Base-by-base conservation (phyloP, 2,888 invertebrate genomes). In the Ceriagrion tenellum region DNA sequence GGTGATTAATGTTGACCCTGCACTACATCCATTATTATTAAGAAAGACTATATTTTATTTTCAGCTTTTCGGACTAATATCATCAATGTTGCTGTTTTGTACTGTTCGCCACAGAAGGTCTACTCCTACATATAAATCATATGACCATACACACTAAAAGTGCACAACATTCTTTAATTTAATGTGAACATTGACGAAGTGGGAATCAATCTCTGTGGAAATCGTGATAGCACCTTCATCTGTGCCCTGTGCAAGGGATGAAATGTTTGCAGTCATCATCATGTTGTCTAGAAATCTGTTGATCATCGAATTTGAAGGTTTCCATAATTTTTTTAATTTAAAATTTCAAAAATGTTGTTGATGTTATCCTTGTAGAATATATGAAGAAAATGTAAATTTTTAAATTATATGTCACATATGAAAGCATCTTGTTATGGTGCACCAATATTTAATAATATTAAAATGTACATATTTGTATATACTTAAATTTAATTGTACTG, bases 21-120 rank as follows among this genome's bases (percentile, higher is more conserved):
- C 0, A 13, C 20, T 69, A 20, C 12, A 59, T 59, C 20, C 10
- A 59, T 59, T 59, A 59, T 59, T 16, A 10, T 59, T 59, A 59
- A 59, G 16, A 63, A 55, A 40, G n/a, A 16, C 40, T 47, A 47
- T 35, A 10, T n/a, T 23, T 35, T 90, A 96, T 95, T 97, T 98
- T 59, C 97, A 98, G 97, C 96, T 98, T 88, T 98, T 98, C 96
- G 98, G 98, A 10, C 97, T 98, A 95, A 98, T 98, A 95, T 98
- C 98, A 3, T 98, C 98, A 69, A 98, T 98, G 98, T 97, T 98
- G 95, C 97, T 98, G 20, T 98, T 98, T 96, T 98, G 98, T 96
- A 98, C 98, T 8, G 98, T 98, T 59, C 98, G 98, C 96, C 98
- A 98, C 96, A 98, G 98, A 97, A 97, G 98, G 91, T 97, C 97